Evolutionary conservation across 2,113 vertebrate species (phyloP), one percentile per base, ranked within the genome.

Genomic region (Petroica traversi): DNA sequence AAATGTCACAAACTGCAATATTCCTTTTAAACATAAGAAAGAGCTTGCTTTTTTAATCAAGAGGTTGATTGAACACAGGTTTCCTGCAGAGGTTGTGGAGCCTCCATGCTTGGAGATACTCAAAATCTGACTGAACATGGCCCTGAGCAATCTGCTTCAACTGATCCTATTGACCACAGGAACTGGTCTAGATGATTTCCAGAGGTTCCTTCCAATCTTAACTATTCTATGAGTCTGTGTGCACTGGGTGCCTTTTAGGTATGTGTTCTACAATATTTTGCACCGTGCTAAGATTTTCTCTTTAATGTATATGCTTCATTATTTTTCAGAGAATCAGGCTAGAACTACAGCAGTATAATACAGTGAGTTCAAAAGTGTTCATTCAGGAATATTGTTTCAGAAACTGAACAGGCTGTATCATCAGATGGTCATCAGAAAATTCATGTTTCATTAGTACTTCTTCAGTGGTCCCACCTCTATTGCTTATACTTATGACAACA

Each of bases 141-240:
- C 29, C 72, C 57, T 31, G 22, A n/a, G 9, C 36, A 69, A 48
- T 38, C 49, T 74, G 36, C 15, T 69, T 63, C 68, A 73, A 29
- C 12, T 18, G 31, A 64, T 36, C 29, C n/a, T 69, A 34, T 59
- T 46, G 54, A 88, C 14, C 26, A 43, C 0, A 0, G 10, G 17
- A 73, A 23, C 12, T 48, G 5, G 24, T 52, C 64, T 57, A 46
- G 26, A 51, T 0, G 0, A 29, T 24, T 41, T 71, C 12, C 75
- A 93, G 46, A 78, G 19, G 4, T 40, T 61, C 36, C 51, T 82
- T 85, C 48, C 59, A 59, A 2, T 40, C 11, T 14, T 45, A 49
- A 68, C 23, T 36, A 18, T 15, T 43, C 28, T 40, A 19, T 43
- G 51, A 62, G 31, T 26, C 46, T 48, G 8, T 63, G 25, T 28